phyloP scores from a whole-genome alignment of 2,888 invertebrate genomes.

The Heliothis peltigera region DNA sequence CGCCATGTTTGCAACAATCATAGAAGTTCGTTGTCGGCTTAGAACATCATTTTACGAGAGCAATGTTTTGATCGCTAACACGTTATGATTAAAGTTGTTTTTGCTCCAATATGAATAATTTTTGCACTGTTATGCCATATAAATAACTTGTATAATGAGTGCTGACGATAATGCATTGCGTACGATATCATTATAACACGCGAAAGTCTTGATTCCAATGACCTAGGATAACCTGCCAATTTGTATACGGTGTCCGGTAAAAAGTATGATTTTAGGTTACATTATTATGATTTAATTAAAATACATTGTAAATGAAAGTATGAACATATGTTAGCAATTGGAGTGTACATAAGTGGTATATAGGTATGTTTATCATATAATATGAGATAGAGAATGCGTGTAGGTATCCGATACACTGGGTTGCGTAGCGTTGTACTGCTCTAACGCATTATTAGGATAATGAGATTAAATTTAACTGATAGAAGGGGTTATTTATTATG shows the following conservation, averaged over 20 bases:
- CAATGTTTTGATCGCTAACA: constrained; percentile 83
- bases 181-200: constrained; percentile 73
- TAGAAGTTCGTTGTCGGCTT: constrained; percentile 85
- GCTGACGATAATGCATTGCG: constrained; percentile 74
- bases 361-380: constrained; percentile 50
- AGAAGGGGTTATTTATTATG: constrained; percentile 65
- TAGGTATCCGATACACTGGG: constrained; percentile 67
- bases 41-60: constrained; percentile 77
- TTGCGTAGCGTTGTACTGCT: constrained; percentile 70
- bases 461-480: constrained; percentile 66
- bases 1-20: constrained; percentile 90
- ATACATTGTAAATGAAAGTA: constrained; percentile 67
- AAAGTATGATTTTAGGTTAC: constrained; percentile 80
- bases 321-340: constrained; percentile 60
- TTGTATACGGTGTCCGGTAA: constrained; percentile 76
- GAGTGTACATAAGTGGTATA: constrained; percentile 57
- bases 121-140: constrained; percentile 63
- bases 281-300: constrained; percentile 66
- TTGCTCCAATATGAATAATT: constrained; percentile 65
- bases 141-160: constrained; percentile 69
- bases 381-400: constrained; percentile 63
- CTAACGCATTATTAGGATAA: constrained; percentile 64
- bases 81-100: constrained; percentile 69
- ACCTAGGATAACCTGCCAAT: constrained; percentile 86
- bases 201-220: constrained; percentile 82